Base-by-base conservation (phyloP, 2,888 invertebrate species). In the Dione juno region DNA sequence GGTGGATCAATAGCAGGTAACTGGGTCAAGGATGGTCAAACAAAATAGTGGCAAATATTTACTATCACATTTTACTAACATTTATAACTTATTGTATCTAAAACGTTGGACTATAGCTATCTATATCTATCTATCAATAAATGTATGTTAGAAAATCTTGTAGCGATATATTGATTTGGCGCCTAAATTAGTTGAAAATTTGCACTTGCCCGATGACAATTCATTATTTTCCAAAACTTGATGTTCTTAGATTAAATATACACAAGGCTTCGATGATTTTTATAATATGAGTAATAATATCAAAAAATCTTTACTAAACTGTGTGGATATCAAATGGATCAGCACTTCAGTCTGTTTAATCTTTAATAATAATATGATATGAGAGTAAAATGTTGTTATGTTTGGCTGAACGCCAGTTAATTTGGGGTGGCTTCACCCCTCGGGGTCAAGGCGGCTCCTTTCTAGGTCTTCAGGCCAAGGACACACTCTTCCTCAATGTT, bases 391-490 rank as follows among this genome's bases (percentile, higher is more conserved):
- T n/a, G 10, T n/a, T 14, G 54, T 37, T 21, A 28, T 19, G 43
- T n/a, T 37, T 68, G 68, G 63, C 37, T n/a, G 10, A 11, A 14
- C 21, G 68, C 68, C 68, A 64, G 63, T 61, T 53, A 37, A 43
- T 11, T 65, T 48, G 63, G 66, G 70, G 66, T 45, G 61, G 19
- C 21, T 43, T 48, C 21, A 54, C 37, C 67, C 70, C 43, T 67
- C 41, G 2, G 28, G 35, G 63, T 67, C 67, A 63, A 64, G 63
- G 70, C 45, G 6, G 11, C n/a, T 48, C 41, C 43, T 10, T 66
- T 41, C 28, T 58, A 52, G 67, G 68, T 57, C 40, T 52, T 48
- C 35, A 54, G 45, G 63, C 63, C 70, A 70, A 66, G 69, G 69
- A 70, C 43, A 59, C 1, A 19, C 50, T 14, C 13, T 9, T 16